Evolutionary conservation across 2,113 vertebrate species (phyloP), one percentile per base, ranked within the genome.

Genomic region (Esox niger): DNA sequence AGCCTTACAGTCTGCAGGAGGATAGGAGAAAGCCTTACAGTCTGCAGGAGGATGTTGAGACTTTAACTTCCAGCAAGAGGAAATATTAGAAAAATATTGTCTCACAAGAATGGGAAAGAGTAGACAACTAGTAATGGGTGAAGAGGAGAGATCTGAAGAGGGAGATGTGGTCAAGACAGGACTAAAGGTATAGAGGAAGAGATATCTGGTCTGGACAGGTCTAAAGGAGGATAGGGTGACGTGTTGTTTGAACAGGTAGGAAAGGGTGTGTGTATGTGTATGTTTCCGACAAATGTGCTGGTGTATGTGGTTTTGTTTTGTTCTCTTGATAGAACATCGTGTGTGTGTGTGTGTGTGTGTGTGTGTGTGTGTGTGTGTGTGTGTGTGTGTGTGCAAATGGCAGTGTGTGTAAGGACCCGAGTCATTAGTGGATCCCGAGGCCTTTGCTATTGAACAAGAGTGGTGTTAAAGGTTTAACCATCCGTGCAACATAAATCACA

Each of bases 401-500:
- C 13, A 21, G 27, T 21, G 9, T n/a, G 54, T 26, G 43, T 33
- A 43, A n/a, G 33, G 66, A 58, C n/a, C 30, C 33, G 33, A 58
- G 55, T 58, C 56, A 67, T 67, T 67, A 54, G 27, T 6, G 29
- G 21, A n/a, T 68, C 38, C 35, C 15, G 33, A 32, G 31, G 52
- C 33, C 54, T 46, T 59, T 27, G 55, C 15, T 27, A 15, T 35
- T 55, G 13, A 72, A 49, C 54, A 60, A 29, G 6, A 60, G 31
- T 68, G 27, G n/a, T 33, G 43, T 11, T 38, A 63, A 63, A 69
- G 69, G 74, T 79, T 77, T 47, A 25, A 72, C 54, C 13, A 21
- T 31, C 6, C 68, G 35, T 38, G 31, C 67, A 30, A 38, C 79
- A 67, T 60, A 77, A 68, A 80, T 76, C 30, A 74, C 13, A 4